Percentiles rank a stretch among this genome's conserved stretches.
These are phyloP conservation scores for Tenualosa thibaudeaui DNA, from an alignment of 2,797 vertebrate genomes.

Conservation along the genomic window DNA sequence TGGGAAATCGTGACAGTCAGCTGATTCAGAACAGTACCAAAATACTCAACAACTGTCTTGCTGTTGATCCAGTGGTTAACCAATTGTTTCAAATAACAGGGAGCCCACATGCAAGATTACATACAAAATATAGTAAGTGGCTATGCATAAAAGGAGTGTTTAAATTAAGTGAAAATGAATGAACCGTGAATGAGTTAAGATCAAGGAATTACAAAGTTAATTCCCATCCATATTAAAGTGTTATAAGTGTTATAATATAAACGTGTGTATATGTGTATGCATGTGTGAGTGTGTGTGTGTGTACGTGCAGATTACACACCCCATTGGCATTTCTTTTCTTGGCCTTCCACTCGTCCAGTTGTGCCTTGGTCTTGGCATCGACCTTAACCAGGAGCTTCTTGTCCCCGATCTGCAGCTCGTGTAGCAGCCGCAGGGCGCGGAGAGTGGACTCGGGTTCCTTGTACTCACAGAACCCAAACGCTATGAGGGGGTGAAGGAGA, in stretches of 20 bases:
- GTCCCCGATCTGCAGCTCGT: conserved; percentile 95
- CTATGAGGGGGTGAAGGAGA: conserved; percentile 64
- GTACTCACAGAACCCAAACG: conserved; percentile 98
- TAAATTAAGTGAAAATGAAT: not conserved
- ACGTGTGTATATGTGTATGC: no score
- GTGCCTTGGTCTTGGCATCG: conserved; percentile 98
- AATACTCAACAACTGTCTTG: not conserved
- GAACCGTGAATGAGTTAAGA: not conserved
- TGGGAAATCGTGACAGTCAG: not conserved
- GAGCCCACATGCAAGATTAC: no score
- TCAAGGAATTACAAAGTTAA: not conserved
- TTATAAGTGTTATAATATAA: no score
- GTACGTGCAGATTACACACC: conserved; percentile 68
- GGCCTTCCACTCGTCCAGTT: conserved; percentile 98
- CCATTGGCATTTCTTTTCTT: conserved; percentile 93
- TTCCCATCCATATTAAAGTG: not conserved
- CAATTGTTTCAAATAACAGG: no score
- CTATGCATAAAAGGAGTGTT: not conserved
- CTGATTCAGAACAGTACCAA: not conserved
- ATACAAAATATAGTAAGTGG: not conserved
- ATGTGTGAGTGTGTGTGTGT: no score
- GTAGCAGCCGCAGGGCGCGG: conserved; percentile 88
- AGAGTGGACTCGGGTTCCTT: conserved; percentile 97
- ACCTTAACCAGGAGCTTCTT: conserved; percentile 98
- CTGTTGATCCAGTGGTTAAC: no score